Conservation (phyloP, 2,888 invertebrate species). For the Ichneumoninae sp. region DNA sequence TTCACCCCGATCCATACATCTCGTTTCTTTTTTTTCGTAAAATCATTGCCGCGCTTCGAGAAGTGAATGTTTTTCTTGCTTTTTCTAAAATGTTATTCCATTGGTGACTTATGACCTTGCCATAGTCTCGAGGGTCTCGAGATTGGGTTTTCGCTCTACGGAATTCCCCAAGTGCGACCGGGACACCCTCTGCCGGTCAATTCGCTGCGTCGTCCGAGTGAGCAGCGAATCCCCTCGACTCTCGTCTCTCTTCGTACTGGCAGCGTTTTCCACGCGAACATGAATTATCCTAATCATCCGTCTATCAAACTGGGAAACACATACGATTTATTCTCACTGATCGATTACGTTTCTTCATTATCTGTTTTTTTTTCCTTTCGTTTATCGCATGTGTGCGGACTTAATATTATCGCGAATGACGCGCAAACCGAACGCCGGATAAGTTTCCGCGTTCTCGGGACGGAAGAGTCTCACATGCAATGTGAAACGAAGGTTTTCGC, state of each 20-base stretch:
- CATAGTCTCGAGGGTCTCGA: constrained; percentile 71
- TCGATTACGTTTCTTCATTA: constrained; percentile 32
- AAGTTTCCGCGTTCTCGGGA: constrained; percentile 53
- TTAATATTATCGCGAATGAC: constrained; percentile 33
- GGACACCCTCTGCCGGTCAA: neutral
- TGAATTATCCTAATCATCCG: neutral
- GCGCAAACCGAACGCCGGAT: constrained; percentile 45
- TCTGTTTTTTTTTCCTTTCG: constrained; percentile 1
- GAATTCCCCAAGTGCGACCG: constrained; percentile 68
- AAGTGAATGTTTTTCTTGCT: too few species aligned
- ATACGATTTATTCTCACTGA: constrained; percentile 5
- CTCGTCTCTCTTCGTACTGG: too few species aligned
- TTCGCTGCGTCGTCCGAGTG: neutral
- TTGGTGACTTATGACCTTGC: constrained; percentile 53
- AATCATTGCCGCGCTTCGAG: too few species aligned
- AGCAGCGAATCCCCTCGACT: too few species aligned
- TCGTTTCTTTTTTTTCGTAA: too few species aligned
- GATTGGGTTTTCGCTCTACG: constrained; percentile 65
- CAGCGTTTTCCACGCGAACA: neutral
- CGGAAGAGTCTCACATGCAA: neutral
- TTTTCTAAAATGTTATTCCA: too few species aligned
- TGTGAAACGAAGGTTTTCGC: constrained; percentile 16
- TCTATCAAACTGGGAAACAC: neutral
- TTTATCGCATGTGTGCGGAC: neutral
- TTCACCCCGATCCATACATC: neutral